Conservation (phyloP, 2,797 vertebrate genomes). For the Natrix natrix region DNA sequence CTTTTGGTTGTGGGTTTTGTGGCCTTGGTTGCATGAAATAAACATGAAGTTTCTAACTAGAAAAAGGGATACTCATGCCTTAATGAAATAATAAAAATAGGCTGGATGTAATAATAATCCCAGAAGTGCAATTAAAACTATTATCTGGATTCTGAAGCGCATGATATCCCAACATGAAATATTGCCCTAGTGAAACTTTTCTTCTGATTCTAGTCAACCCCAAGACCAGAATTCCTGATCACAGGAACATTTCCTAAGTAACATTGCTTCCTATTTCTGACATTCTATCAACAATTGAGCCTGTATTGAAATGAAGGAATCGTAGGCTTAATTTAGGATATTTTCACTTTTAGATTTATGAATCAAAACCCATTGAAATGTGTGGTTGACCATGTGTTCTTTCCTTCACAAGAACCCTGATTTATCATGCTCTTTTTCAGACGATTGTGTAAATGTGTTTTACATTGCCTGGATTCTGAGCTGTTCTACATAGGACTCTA, state of each 20-base stretch:
- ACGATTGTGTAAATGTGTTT: neutral
- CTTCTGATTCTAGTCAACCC: neutral
- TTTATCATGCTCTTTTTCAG: neutral
- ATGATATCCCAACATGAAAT: neutral
- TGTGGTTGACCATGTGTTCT: neutral
- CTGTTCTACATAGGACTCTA: neutral
- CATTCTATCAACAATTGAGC: neutral
- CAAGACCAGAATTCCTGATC: neutral
- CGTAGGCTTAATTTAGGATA: neutral
- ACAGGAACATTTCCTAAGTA: too few relatives aligned
- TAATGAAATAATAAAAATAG: neutral
- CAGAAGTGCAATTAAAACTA: neutral
- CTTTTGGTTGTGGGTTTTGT: neutral
- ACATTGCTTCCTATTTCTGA: neutral
- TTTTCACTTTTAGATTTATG: neutral
- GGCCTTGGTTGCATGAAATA: neutral
- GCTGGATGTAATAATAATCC: neutral
- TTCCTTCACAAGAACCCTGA: neutral
- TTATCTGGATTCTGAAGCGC: neutral
- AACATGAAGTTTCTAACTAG: neutral
- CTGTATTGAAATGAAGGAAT: neutral
- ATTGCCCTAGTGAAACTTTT: neutral
- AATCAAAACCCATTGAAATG: neutral
- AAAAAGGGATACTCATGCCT: neutral
- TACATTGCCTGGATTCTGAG: neutral